Evolutionary conservation across 1,140 invertebrate genomes (phyloP), one percentile per base, ranked within the genome.

Genomic region (Eurytemora carolleeae): DNA sequence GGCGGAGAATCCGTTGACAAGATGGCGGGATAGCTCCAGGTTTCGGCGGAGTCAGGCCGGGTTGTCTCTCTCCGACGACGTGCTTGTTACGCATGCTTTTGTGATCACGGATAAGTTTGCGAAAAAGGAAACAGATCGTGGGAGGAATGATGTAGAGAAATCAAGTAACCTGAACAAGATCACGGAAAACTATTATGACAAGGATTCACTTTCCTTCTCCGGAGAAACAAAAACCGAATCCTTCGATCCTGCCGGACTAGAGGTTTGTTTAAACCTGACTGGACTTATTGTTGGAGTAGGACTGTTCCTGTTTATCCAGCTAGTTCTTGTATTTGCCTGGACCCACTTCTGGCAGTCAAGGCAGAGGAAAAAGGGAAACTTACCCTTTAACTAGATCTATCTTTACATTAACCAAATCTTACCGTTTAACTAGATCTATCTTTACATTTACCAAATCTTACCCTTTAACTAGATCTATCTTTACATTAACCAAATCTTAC

Each of bases 81-180:
- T 76, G 21, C 65, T 76, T 0, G 70, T 76, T 12, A 69, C 72
- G 18, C 72, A 76, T 59, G 70, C 71, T 20, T 74, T 76, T 53
- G 67, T 70, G 20, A 76, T 76, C 24, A 70, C 71, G 0, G 75
- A 76, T 62, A 73, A 71, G 52, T 76, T 76, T 66, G 65, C 68
- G 59, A 73, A 72, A 25, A 64, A 68, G 17, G 64, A 67, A 67
- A 22, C 63, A 61, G 21, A 63, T n/a, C 7, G 7, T 7, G 7
- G 7, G 7, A 44, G n/a, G 31, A 44, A 44, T 44, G 31, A 44
- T 44, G n/a, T 44, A 7, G 31, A 7, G 7, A 12, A 7, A 12
- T 7, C 7, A 7, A 44, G 7, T 12, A 44, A 44, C 31, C 7
- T 44, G 7, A n/a, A 44, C n/a, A n/a, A 44, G n/a, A 44, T 44